phyloP scores from a whole-genome alignment of 2,797 vertebrate genomes.

The Cryptoprocta ferox region DNA sequence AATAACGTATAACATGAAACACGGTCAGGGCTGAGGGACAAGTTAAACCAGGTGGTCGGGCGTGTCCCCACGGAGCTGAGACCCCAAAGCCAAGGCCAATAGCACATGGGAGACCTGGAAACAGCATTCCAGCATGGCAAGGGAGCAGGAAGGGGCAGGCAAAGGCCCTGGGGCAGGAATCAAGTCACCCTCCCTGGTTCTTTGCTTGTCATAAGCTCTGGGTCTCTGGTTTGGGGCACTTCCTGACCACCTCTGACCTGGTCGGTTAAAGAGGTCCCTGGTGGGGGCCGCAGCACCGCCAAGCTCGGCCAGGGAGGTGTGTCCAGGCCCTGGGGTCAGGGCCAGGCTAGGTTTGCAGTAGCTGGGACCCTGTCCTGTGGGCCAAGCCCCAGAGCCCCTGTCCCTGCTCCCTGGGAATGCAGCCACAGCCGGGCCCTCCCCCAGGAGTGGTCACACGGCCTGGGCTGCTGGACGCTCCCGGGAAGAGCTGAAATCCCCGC shows the following conservation, averaged over 20 bases:
- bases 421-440: not conserved
- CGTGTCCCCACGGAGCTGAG: not conserved
- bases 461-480: too few species aligned
- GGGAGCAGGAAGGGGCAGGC: rapidly evolving
- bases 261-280: not conserved
- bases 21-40: too few species aligned
- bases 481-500: rapidly evolving
- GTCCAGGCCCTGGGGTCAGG: not conserved
- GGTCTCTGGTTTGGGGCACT: not conserved
- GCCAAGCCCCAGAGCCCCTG: not conserved
- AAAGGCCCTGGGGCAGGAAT: not conserved
- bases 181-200: rapidly evolving
- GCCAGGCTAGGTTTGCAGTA: rapidly evolving
- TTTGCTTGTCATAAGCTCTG: rapidly evolving
- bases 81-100: not conserved
- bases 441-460: rapidly evolving
- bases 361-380: rapidly evolving
- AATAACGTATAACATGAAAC: not conserved
- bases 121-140: rapidly evolving
- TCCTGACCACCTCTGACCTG: not conserved
- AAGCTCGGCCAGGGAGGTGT: not conserved
- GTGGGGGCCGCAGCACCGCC: rapidly evolving
- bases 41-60: rapidly evolving
- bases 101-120: rapidly evolving
- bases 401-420: not conserved